These are phyloP conservation scores for Mythimna vitellina DNA, from an alignment of 2,888 invertebrate genomes.

Conservation along the genomic window DNA sequence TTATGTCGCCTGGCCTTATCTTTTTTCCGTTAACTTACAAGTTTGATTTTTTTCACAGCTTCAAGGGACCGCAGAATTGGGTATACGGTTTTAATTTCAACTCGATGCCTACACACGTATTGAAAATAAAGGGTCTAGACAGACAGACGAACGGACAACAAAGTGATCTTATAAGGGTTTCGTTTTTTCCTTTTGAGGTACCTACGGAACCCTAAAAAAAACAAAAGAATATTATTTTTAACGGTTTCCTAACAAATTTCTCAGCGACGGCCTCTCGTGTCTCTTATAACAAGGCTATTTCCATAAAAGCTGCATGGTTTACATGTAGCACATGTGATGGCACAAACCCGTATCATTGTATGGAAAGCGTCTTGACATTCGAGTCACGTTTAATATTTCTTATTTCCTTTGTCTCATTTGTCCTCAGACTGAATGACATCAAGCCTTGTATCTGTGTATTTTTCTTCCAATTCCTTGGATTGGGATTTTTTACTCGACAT, in stretches of 20 bases:
- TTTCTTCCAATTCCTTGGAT: conserved; percentile 75
- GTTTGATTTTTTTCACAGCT: too few relatives aligned
- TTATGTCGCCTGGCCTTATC: too few relatives aligned
- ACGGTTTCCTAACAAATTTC: conserved; percentile 71
- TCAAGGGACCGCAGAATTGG: too few relatives aligned
- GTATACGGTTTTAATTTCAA: too few relatives aligned
- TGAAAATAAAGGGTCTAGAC: too few relatives aligned
- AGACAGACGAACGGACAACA: too few relatives aligned
- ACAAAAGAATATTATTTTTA: conserved; percentile 57
- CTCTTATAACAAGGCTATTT: conserved; percentile 78
- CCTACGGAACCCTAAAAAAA: too few relatives aligned
- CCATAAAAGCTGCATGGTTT: conserved; percentile 81
- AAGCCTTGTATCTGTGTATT: conserved; percentile 77
- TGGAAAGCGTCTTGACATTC: conserved; percentile 84
- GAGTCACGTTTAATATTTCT: conserved; percentile 90
- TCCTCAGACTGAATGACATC: conserved; percentile 85
- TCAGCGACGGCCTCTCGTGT: conserved; percentile 70
- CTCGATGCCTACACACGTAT: too few relatives aligned
- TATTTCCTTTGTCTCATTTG: conserved; percentile 89
- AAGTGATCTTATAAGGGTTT: too few relatives aligned
- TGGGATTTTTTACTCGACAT: conserved; percentile 68
- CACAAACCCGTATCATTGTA: conserved; percentile 77
- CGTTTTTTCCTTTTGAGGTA: too few relatives aligned
- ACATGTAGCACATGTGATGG: conserved; percentile 78
- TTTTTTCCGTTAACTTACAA: too few relatives aligned